phyloP scores from a whole-genome alignment of 2,797 vertebrate genomes.

The Phrynocephalus guinanensis region DNA sequence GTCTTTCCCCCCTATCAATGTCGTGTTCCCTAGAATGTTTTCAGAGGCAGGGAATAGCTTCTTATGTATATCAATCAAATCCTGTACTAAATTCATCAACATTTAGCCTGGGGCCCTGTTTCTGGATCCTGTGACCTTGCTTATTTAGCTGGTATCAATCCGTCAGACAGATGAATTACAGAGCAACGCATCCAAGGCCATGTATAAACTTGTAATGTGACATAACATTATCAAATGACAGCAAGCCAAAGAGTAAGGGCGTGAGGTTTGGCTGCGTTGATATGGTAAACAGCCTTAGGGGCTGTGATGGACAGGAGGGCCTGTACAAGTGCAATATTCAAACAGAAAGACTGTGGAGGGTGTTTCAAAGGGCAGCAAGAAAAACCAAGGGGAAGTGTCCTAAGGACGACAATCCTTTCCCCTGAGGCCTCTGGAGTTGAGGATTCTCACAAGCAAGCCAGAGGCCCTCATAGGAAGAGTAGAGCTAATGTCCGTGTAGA shows the following conservation, averaged over 20 bases:
- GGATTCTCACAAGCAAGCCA: background rate
- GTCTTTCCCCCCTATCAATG: background rate
- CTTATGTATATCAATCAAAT: background rate
- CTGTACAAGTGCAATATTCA: background rate
- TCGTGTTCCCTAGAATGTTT: background rate
- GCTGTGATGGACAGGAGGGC: background rate
- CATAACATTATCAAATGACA: background rate
- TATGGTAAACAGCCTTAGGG: background rate
- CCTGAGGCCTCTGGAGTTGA: fast-evolving
- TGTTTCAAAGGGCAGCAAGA: background rate
- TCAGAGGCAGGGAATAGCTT: background rate
- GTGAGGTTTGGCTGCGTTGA: background rate
- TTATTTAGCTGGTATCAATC: background rate
- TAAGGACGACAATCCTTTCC: background rate
- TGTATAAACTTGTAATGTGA: background rate
- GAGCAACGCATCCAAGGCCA: background rate
- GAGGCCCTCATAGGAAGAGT: background rate
- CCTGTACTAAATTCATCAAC: background rate
- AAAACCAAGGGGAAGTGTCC: background rate
- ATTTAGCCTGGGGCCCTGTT: background rate
- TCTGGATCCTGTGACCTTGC: background rate
- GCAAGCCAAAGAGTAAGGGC: background rate
- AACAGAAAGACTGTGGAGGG: background rate
- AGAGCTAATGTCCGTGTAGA: background rate
- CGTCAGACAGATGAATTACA: background rate